Percentiles rank a stretch among this genome's conserved stretches.
Conservation (phyloP, 2,797 vertebrate species). For the Acanthopagrus latus region DNA sequence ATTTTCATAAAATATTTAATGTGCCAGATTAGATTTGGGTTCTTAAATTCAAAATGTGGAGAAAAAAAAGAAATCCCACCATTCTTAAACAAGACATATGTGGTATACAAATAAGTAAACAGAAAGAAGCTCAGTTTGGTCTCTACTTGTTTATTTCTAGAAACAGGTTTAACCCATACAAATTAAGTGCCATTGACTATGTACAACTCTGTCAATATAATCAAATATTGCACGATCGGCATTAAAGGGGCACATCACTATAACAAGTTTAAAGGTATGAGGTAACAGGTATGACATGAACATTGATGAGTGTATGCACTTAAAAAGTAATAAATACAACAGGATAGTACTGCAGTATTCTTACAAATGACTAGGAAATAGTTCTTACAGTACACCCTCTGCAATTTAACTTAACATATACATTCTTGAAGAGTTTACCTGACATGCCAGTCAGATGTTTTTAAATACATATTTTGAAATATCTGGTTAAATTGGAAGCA, state of each 20-base stretch:
- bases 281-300: conserved; percentile 51
- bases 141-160: conserved; percentile 28
- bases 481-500: background rate
- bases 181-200: conserved; percentile 75
- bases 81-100: no score
- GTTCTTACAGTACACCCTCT: background rate
- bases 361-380: background rate
- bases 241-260: conserved; percentile 15
- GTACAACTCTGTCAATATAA: conserved; percentile 50
- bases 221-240: conserved; percentile 87
- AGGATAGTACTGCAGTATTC: background rate
- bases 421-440: background rate
- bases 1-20: no score
- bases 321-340: background rate
- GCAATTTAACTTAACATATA: no score
- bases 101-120: background rate
- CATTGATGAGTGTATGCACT: background rate
- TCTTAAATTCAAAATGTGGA: no score
- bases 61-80: no score
- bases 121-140: background rate
- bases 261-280: conserved; percentile 40
- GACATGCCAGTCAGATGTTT: background rate
- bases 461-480: background rate
- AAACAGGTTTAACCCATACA: conserved; percentile 49
- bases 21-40: no score